These are phyloP conservation scores for Ivindomyrus marchei DNA, from an alignment of 2,113 vertebrate species.

Conservation along the genomic window DNA sequence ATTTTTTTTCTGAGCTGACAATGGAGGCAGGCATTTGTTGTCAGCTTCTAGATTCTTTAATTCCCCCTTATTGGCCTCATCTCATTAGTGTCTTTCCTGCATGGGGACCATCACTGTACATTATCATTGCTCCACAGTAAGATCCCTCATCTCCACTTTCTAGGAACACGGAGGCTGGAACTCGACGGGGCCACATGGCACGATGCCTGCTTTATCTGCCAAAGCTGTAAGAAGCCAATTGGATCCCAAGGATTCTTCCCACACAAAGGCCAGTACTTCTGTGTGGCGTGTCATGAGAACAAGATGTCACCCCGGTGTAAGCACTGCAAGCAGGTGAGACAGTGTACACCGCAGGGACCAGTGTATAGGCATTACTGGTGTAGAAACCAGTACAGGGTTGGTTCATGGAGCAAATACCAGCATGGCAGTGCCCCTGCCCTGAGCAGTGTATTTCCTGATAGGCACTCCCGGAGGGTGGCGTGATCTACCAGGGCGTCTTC, in stretches of 20 bases:
- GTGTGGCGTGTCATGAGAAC: slow-evolving; percentile 85
- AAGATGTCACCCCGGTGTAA: slow-evolving; percentile 84
- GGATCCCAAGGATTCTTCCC: slow-evolving; percentile 85
- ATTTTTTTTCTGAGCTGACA: neutral
- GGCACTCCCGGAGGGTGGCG: slow-evolving; percentile 87
- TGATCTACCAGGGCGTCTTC: slow-evolving; percentile 85
- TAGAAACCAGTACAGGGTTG: neutral
- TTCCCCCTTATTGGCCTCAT: neutral
- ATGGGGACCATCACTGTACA: neutral
- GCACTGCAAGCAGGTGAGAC: slow-evolving; percentile 82
- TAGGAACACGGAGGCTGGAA: slow-evolving; percentile 85
- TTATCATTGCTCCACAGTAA: neutral
- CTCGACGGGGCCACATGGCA: slow-evolving; percentile 83
- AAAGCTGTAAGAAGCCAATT: slow-evolving; percentile 83
- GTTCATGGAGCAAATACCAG: neutral
- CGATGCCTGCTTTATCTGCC: slow-evolving; percentile 85
- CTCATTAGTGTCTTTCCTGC: neutral
- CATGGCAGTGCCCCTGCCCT: slow-evolving; percentile 32
- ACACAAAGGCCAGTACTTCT: slow-evolving; percentile 80
- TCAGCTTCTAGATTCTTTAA: neutral
- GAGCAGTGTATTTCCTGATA: slow-evolving; percentile 37
- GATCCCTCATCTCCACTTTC: neutral
- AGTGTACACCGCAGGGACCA: neutral
- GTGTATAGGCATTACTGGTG: neutral
- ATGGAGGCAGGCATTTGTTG: neutral